Percentiles rank a stretch among this genome's conserved stretches.
Evolutionary conservation across 2,888 invertebrate genomes (phyloP).

Genomic region (Dromius quadrimaculatus): DNA sequence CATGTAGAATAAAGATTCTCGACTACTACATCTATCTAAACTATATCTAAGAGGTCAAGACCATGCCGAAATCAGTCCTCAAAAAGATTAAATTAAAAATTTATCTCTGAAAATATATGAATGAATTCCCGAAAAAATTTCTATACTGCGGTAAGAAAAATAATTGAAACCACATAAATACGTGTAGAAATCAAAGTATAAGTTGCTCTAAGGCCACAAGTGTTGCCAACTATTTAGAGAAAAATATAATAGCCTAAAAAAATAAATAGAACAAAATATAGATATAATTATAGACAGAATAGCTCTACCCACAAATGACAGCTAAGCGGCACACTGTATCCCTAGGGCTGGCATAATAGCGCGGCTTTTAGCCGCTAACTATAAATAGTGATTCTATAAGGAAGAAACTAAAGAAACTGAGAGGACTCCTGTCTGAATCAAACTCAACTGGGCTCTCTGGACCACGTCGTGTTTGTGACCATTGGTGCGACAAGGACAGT

Average conservation of each 20-base stretch:
- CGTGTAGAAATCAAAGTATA: slow-evolving; percentile 30
- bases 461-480: slow-evolving; percentile 32
- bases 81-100: slow-evolving; percentile 16
- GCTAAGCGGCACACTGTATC: neutral
- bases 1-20: too few relatives aligned
- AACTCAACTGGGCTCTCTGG: slow-evolving; percentile 31
- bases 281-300: slow-evolving; percentile 39
- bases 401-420: too few relatives aligned
- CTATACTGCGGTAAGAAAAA: neutral
- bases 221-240: slow-evolving; percentile 48
- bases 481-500: slow-evolving; percentile 50
- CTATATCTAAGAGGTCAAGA: slow-evolving; percentile 28
- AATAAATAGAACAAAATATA: slow-evolving; percentile 47
- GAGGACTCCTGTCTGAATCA: slow-evolving; percentile 47
- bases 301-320: slow-evolving; percentile 1
- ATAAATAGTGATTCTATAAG: slow-evolving; percentile 31
- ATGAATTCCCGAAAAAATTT: slow-evolving; percentile 16
- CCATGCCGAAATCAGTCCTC: neutral
- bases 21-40: too few relatives aligned
- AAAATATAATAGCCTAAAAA: slow-evolving; percentile 47
- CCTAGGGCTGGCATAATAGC: neutral
- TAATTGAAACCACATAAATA: slow-evolving; percentile 43
- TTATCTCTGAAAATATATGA: slow-evolving; percentile 24
- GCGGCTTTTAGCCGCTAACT: slow-evolving; percentile 14
- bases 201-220: slow-evolving; percentile 33